These are phyloP conservation scores for Fundulus diaphanus DNA, from an alignment of 2,797 vertebrate species.

Conservation along the genomic window DNA sequence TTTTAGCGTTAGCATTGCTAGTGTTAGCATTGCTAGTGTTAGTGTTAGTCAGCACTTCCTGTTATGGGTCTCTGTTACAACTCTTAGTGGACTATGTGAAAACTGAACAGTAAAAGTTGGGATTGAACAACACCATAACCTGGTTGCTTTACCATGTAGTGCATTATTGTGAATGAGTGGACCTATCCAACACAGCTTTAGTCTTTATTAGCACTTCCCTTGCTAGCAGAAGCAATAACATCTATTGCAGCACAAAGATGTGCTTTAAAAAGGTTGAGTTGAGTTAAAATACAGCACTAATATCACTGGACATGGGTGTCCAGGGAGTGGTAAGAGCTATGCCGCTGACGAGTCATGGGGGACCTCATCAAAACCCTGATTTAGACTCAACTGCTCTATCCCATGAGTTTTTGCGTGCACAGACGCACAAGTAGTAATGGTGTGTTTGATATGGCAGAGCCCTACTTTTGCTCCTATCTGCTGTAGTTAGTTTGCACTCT, in stretches of 20 bases:
- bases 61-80: background rate
- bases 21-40: background rate
- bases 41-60: background rate
- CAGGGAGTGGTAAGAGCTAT: constrained; percentile 30
- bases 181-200: background rate
- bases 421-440: constrained; percentile 27
- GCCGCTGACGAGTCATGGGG: constrained; percentile 56
- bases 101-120: background rate
- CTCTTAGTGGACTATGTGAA: background rate
- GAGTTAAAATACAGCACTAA: constrained; percentile 34
- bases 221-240: constrained; percentile 13
- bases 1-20: no score
- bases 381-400: constrained; percentile 52
- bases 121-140: background rate
- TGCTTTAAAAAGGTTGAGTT: constrained; percentile 23
- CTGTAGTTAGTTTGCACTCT: constrained; percentile 29
- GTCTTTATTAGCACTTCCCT: constrained; percentile 10
- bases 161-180: background rate
- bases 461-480: constrained; percentile 33
- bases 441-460: constrained; percentile 23
- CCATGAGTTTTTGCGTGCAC: constrained; percentile 23
- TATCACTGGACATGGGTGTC: constrained; percentile 30
- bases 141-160: background rate
- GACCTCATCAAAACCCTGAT: constrained; percentile 55
- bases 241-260: constrained; percentile 32